These are phyloP conservation scores for Neolamprologus sp. DNA, from an alignment of 2,113 vertebrate genomes.

Conservation along the genomic window DNA sequence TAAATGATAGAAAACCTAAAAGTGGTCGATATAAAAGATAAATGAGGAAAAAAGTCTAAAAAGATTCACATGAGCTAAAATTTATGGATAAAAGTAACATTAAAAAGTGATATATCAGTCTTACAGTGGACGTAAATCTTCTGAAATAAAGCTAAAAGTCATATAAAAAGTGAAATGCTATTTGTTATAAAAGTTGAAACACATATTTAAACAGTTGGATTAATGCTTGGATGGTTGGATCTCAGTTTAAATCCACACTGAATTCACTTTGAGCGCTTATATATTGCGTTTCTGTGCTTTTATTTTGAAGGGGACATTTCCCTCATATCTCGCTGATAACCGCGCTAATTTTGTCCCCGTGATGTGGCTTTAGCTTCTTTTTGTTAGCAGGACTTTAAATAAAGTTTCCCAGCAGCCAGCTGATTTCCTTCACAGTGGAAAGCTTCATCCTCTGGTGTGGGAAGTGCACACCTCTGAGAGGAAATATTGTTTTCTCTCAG, in stretches of 20 bases:
- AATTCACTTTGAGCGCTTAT: accelerated
- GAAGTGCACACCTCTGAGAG: not conserved
- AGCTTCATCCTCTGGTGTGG: not conserved
- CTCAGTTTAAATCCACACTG: not conserved
- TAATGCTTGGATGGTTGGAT: not conserved
- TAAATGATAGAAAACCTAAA: not conserved
- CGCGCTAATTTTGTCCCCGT: not conserved
- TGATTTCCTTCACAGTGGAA: not conserved
- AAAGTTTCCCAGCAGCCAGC: not conserved
- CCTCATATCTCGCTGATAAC: not conserved
- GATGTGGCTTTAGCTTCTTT: not conserved
- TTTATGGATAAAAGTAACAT: not conserved
- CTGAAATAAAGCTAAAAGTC: not conserved
- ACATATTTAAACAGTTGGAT: not conserved
- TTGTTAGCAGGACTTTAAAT: not conserved
- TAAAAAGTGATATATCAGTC: not conserved
- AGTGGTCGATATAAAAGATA: accelerated
- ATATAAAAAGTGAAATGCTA: not conserved
- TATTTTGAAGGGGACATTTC: not conserved
- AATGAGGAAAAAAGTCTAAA: not conserved
- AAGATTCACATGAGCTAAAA: not conserved
- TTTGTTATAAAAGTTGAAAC: not conserved
- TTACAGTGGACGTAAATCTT: not conserved
- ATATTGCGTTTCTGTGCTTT: not conserved
- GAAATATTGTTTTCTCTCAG: not conserved